A percentile compares a stretch with the other conserved stretches of the same genome.
Evolutionary conservation across 23 tunicate genomes (phyloP).

Genomic region (Trididemnum clinides): DNA sequence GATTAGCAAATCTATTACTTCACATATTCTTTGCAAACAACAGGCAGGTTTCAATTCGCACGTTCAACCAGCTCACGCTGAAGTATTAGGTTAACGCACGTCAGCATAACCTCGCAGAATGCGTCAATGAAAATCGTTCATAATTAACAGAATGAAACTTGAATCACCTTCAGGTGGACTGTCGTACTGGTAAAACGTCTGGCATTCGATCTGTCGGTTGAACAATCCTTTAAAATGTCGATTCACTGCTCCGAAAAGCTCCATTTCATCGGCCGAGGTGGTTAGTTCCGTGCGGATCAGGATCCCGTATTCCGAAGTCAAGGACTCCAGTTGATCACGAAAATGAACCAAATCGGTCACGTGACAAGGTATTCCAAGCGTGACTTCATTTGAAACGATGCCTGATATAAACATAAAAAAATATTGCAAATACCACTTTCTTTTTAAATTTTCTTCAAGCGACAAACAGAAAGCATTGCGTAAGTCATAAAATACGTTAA

Average conservation of each 20-base stretch:
- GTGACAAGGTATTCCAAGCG: constrained; percentile 64
- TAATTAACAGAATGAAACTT: too few relatives aligned
- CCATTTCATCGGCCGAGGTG: constrained; percentile 95
- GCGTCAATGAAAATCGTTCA: neutral
- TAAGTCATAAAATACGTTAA: too few relatives aligned
- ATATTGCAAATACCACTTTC: too few relatives aligned
- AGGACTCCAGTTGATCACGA: constrained; percentile 62
- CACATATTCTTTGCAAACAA: too few relatives aligned
- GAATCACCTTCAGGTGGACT: constrained; percentile 72
- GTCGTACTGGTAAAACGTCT: constrained; percentile 74
- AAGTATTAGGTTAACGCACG: too few relatives aligned
- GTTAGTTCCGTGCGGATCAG: constrained; percentile 55
- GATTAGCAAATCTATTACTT: too few relatives aligned
- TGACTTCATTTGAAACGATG: constrained; percentile 81
- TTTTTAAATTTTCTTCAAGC: too few relatives aligned
- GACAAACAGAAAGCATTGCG: too few relatives aligned
- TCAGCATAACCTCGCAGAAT: too few relatives aligned
- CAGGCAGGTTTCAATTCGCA: too few relatives aligned
- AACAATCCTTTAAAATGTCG: constrained; percentile 69
- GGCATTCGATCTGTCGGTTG: constrained; percentile 67
- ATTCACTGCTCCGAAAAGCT: constrained; percentile 86
- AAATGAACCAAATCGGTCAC: constrained; percentile 52
- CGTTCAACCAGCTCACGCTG: too few relatives aligned
- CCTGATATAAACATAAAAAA: too few relatives aligned
- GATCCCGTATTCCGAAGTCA: constrained; percentile 73